Evolutionary conservation across 2,888 invertebrate genomes (phyloP), one percentile per base, ranked within the genome.

Genomic region (Lottia gigantea): DNA sequence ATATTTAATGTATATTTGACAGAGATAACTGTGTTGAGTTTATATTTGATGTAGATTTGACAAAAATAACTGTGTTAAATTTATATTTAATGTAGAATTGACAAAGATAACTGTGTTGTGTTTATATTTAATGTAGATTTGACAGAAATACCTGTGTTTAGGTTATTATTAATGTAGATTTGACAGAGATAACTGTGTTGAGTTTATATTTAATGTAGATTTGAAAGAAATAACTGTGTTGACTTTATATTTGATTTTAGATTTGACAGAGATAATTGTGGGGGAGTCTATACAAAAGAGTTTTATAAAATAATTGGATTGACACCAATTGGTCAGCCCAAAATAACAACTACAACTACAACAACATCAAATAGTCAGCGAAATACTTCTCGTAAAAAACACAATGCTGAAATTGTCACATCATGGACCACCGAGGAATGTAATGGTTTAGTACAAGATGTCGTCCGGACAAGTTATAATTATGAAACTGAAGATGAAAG

Each of bases 241-340:
- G 3, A 11, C 40, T 62, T 19, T 66, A 64, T 66, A 25, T 55
- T n/a, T n/a, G n/a, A 26, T 62, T 73, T n/a, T 70, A 83, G 83
- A 67, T 83, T 78, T 74, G 83, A 83, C 72, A 77, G 74, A 31
- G 79, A 79, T 62, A 80, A 78, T 19, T 72, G 74, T 1, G 82
- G 82, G 6, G 80, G 80, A 11, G 71, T 83, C 19, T 71, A 75
- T 15, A 74, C 80, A 4, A 68, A 72, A 8, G 64, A 76, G 15
- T 80, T 83, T 71, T 76, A 81, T 66, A 74, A 78, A 25, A 26
- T 76, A 45, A 73, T 80, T 26, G 83, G 82, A 3, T 70, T 81
- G n/a, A 80, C 80, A 46, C 62, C 74, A 7, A 67, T 73, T 23
- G 78, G 80, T n/a, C 65, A 70, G 49, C 78, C 80, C 19, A 55